phyloP scores from a whole-genome alignment of 2,113 vertebrate species.

The Perca fluviatilis region DNA sequence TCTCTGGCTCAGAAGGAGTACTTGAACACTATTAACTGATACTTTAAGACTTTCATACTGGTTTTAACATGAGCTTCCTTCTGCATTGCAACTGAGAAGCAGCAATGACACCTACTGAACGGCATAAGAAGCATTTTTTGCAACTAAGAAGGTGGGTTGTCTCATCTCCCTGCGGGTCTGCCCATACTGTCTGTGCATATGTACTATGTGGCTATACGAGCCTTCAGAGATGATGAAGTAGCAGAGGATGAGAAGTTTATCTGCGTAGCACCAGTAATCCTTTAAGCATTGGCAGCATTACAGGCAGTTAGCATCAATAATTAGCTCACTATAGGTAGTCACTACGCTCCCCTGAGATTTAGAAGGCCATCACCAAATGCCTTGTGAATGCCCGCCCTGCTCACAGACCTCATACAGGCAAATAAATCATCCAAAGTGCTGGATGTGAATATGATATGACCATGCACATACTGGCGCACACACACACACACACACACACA shows the following conservation, averaged over 20 bases:
- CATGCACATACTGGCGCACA: background rate
- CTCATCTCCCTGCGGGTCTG: background rate
- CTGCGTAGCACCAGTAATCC: conserved; percentile 52
- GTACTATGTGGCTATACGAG: background rate
- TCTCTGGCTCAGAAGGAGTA: background rate
- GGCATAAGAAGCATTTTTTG: background rate
- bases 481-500: background rate
- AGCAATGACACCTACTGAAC: background rate
- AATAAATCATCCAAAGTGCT: conserved; percentile 68
- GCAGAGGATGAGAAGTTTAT: conserved; percentile 67
- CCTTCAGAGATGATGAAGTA: conserved; percentile 16
- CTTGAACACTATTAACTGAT: background rate
- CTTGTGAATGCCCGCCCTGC: conserved; percentile 60
- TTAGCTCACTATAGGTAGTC: conserved; percentile 79
- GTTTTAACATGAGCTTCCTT: background rate
- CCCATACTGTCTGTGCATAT: background rate
- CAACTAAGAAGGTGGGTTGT: background rate
- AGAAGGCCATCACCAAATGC: conserved; percentile 73
- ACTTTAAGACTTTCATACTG: background rate
- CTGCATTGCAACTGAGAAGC: background rate
- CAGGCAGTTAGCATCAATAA: conserved; percentile 83
- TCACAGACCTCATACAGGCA: conserved; percentile 60
- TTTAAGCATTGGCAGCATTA: conserved; percentile 75
- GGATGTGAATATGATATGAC: conserved; percentile 26
- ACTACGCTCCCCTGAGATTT: conserved; percentile 79